Conservation (phyloP, 2,888 invertebrate genomes). For the Meteorus cinctellus region DNA sequence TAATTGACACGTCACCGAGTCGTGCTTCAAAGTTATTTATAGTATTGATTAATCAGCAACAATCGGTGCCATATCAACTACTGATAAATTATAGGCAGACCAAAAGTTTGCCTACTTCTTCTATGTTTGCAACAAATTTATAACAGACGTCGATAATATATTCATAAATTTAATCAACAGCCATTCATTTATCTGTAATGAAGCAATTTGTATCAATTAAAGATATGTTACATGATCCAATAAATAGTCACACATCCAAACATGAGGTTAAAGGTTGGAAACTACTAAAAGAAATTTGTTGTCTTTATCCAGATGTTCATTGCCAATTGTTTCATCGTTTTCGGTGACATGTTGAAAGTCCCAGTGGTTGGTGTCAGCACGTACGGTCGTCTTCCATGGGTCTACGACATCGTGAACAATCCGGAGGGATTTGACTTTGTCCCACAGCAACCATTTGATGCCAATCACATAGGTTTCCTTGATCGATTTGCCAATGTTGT, state of each 20-base stretch:
- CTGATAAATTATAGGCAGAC: too few relatives aligned
- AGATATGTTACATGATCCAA: neutral
- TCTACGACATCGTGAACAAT: slow-evolving; percentile 49
- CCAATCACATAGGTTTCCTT: slow-evolving; percentile 44
- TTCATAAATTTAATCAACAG: too few relatives aligned
- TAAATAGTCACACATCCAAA: neutral
- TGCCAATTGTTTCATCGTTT: slow-evolving; percentile 49
- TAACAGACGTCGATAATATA: too few relatives aligned
- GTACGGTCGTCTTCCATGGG: slow-evolving; percentile 43
- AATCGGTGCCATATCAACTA: too few relatives aligned
- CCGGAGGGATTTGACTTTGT: slow-evolving; percentile 45
- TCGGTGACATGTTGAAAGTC: slow-evolving; percentile 51
- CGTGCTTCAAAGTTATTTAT: too few relatives aligned
- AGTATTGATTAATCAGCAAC: too few relatives aligned
- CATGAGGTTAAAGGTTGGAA: neutral
- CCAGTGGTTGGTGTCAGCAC: slow-evolving; percentile 48
- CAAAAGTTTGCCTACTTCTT: too few relatives aligned
- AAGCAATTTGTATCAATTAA: too few relatives aligned
- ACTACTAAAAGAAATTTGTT: neutral
- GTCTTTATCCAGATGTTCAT: slow-evolving; percentile 42
- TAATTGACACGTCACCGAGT: too few relatives aligned
- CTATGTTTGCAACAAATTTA: too few relatives aligned
- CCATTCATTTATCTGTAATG: too few relatives aligned
- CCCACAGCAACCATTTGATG: slow-evolving; percentile 33
- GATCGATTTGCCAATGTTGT: slow-evolving; percentile 43